Evolutionary conservation across 2,888 invertebrate species (phyloP), one percentile per base, ranked within the genome.

Genomic region (Ctenicera cuprea): DNA sequence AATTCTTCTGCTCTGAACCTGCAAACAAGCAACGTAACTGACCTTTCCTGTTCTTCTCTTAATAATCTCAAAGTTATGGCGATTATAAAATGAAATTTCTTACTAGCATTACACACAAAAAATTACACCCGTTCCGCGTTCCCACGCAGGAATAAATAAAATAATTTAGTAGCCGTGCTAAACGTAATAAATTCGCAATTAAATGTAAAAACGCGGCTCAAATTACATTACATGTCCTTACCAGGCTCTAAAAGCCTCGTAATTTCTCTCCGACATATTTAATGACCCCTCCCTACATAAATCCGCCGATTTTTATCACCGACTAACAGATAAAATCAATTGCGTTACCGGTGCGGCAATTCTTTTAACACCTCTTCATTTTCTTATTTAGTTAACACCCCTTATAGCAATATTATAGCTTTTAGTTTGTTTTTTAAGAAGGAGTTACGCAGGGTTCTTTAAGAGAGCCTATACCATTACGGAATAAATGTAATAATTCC

Each of bases 191-290:
- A 70, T 70, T 63, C 38, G 38, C 62, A 62, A 62, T 70, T 70
- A 70, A 50, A 63, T 48, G 62, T 41, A 70, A 62, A 70, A 70
- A 62, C 70, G 18, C n/a, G 22, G 45, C 62, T 70, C 70, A 62
- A 61, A 70, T 70, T 70, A 68, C 68, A 68, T 68, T 41, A 70
- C 62, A 70, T 38, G 61, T 70, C 70, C 70, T 59, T 66, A 54
- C 66, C 54, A 54, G 52, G 50, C 62, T 69, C 50, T 64, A 52
- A 71, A 64, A 64, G 64, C 54, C 62, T 64, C 64, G 71, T 71
- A 71, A 54, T 54, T 71, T 50, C 59, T 20, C 14, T 14, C 30
- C 20, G 65, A 66, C 61, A 48, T 52, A 57, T 71, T 71, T 71
- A 71, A 71, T 38, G 71, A 65, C 61, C 45, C 65, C 48, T 57